Percentiles rank a stretch among this genome's conserved stretches.
Evolutionary conservation across 2,797 vertebrate species (phyloP).

Genomic region (Salmo trutta): DNA sequence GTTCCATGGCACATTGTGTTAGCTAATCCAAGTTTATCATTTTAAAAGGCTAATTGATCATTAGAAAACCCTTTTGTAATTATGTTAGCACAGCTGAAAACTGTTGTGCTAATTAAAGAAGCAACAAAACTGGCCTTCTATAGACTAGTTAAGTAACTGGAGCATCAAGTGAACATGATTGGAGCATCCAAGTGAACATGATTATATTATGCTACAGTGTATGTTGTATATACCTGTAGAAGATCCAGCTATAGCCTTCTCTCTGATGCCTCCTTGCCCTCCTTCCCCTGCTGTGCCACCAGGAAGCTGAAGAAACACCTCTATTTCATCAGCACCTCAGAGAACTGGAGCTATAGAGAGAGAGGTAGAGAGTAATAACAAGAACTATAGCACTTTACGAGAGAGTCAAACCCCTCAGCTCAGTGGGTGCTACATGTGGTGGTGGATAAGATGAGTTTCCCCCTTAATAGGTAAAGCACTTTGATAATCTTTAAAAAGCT

Average conservation of each 20-base stretch:
- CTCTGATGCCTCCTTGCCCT: constrained; percentile 69
- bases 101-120: too few species aligned
- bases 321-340: constrained; percentile 90
- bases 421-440: background rate
- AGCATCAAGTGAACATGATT: too few species aligned
- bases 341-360: constrained; percentile 80
- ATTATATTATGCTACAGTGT: too few species aligned
- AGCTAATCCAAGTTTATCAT: too few species aligned
- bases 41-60: too few species aligned
- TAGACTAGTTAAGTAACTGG: too few species aligned
- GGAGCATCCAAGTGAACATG: too few species aligned
- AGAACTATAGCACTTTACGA: background rate
- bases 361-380: background rate
- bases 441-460: background rate
- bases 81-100: too few species aligned
- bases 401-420: background rate
- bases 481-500: too few species aligned
- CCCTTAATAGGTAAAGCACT: background rate
- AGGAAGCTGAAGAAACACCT: constrained; percentile 84
- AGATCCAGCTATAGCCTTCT: constrained; percentile 81
- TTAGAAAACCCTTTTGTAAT: too few species aligned
- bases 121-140: too few species aligned
- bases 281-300: constrained; percentile 81
- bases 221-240: constrained; percentile 77
- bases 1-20: too few species aligned